Conservation (phyloP, 2,888 invertebrate genomes). For the Harpalus rufipes region DNA sequence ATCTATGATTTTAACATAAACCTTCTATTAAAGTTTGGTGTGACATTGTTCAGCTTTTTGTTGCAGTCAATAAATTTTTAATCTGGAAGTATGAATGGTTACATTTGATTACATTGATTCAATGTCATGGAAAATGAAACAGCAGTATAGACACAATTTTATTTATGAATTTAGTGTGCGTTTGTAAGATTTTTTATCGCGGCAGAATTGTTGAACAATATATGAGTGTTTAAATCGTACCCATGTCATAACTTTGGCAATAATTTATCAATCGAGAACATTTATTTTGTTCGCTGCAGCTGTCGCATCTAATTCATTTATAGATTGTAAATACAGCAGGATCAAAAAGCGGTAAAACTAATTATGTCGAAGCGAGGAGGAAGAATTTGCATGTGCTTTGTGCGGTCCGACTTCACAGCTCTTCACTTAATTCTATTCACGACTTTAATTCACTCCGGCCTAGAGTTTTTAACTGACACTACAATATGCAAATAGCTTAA, state of each 20-base stretch:
- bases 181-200: not conserved
- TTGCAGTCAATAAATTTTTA: too few species aligned
- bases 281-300: slow-evolving; percentile 5
- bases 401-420: not conserved
- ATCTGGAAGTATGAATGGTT: too few species aligned
- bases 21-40: too few species aligned
- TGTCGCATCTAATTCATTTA: not conserved
- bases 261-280: slow-evolving; percentile 17
- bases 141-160: too few species aligned
- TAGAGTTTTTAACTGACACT: slow-evolving; percentile 27
- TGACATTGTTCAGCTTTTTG: too few species aligned
- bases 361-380: not conserved
- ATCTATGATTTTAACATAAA: too few species aligned
- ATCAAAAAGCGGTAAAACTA: slow-evolving; percentile 18
- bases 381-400: slow-evolving; percentile 40
- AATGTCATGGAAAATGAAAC: too few species aligned
- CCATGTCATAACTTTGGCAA: slow-evolving; percentile 16
- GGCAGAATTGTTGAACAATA: slow-evolving; percentile 16
- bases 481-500: slow-evolving; percentile 11
- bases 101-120: too few species aligned
- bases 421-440: slow-evolving; percentile 37
- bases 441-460: slow-evolving; percentile 19
- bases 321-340: not conserved
- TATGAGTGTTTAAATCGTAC: slow-evolving; percentile 43
- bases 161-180: too few species aligned